phyloP scores from a whole-genome alignment of 2,888 invertebrate genomes.

The Lydus trimaculatus region DNA sequence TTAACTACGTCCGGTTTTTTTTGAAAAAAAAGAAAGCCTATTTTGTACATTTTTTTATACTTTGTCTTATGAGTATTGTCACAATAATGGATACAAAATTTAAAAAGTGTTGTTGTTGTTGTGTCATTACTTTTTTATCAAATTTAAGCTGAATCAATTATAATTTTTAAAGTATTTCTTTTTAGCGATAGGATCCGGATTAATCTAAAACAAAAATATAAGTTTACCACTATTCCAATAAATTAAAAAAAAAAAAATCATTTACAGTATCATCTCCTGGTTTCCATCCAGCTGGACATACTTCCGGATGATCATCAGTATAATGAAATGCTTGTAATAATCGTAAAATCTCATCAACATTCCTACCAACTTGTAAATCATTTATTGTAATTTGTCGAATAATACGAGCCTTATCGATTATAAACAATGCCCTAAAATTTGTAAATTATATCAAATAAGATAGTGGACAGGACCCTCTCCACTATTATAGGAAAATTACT shows the following conservation, averaged over 20 bases:
- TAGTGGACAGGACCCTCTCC: too few relatives aligned
- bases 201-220: slow-evolving; percentile 71
- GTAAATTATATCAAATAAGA: background rate
- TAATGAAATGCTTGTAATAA: slow-evolving; percentile 96
- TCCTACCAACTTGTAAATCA: slow-evolving; percentile 91
- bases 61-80: too few relatives aligned
- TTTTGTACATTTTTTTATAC: too few relatives aligned
- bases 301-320: slow-evolving; percentile 91
- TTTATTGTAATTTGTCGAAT: slow-evolving; percentile 96
- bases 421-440: slow-evolving; percentile 80
- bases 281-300: slow-evolving; percentile 96
- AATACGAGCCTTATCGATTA: slow-evolving; percentile 88
- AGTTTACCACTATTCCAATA: slow-evolving; percentile 1
- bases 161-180: slow-evolving; percentile 78
- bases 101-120: too few relatives aligned
- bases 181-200: slow-evolving; percentile 81
- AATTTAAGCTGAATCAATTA: background rate
- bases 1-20: too few relatives aligned
- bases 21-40: too few relatives aligned
- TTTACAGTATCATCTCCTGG: slow-evolving; percentile 90
- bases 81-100: too few relatives aligned
- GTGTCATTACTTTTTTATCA: too few relatives aligned
- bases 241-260: too few relatives aligned
- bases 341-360: slow-evolving; percentile 92
- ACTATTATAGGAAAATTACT: too few relatives aligned